Percentiles rank a stretch among this genome's conserved stretches.
These are phyloP conservation scores for Falco concolor DNA, from an alignment of 2,797 vertebrate genomes.

Conservation along the genomic window DNA sequence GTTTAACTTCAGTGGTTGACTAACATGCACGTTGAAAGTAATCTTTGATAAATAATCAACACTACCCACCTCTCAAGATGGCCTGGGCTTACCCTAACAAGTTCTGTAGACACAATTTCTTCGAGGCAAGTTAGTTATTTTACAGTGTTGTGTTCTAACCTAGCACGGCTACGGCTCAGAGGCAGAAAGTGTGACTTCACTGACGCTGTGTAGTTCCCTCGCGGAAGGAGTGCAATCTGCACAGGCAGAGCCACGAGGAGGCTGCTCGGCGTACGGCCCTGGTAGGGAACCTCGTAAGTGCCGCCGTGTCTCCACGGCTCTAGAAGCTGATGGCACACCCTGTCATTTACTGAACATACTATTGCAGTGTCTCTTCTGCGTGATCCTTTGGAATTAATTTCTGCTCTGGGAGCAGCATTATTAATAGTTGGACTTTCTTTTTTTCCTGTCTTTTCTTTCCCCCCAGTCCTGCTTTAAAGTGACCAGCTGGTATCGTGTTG, in stretches of 20 bases:
- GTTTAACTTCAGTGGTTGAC: background rate
- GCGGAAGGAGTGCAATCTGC: background rate
- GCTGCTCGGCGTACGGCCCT: background rate
- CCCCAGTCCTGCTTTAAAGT: background rate
- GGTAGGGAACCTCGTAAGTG: background rate
- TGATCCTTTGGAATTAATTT: background rate
- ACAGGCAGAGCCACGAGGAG: background rate
- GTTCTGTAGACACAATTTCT: background rate
- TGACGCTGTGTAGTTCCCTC: background rate
- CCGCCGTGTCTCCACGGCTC: background rate
- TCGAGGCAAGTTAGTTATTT: background rate
- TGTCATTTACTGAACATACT: fast-evolving
- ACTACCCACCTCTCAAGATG: background rate
- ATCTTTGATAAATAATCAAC: background rate
- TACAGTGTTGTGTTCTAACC: background rate
- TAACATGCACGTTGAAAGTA: background rate
- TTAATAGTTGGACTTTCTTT: background rate
- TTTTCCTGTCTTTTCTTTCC: background rate
- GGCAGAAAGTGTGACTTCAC: background rate
- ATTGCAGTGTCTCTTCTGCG: background rate
- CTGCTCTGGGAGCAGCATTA: background rate
- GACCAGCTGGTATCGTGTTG: fast-evolving
- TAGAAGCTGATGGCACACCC: background rate
- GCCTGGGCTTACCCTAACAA: background rate
- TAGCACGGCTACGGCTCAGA: background rate